Conservation (phyloP, 2,888 invertebrate species). For the Morpho achilles region DNA sequence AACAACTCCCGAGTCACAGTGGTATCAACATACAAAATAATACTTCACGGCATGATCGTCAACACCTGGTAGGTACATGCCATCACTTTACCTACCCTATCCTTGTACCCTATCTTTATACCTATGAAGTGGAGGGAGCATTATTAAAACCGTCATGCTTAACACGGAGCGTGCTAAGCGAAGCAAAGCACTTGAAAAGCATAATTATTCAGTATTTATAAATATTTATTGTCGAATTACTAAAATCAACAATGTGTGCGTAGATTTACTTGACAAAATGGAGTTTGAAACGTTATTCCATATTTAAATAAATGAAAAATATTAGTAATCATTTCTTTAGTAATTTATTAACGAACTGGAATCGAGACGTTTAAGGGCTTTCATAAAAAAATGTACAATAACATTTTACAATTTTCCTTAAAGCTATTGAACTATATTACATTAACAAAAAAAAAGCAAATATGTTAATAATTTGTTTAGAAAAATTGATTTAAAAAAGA, state of each 20-base stretch:
- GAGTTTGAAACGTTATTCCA: too few relatives aligned
- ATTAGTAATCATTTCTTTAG: too few relatives aligned
- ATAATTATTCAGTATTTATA: conserved; percentile 14
- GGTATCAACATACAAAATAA: conserved; percentile 42
- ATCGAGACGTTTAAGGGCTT: too few relatives aligned
- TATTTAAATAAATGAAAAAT: too few relatives aligned
- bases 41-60: conserved; percentile 46
- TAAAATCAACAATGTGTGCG: not conserved
- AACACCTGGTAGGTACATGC: conserved; percentile 41
- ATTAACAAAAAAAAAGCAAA: too few relatives aligned
- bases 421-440: too few relatives aligned
- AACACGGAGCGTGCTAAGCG: conserved; percentile 22
- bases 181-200: conserved; percentile 10
- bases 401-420: too few relatives aligned
- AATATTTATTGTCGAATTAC: conserved; percentile 3
- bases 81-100: conserved; percentile 21
- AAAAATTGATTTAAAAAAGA: too few relatives aligned
- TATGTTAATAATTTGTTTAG: too few relatives aligned
- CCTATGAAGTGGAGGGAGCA: conserved; percentile 35
- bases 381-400: too few relatives aligned
- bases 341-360: too few relatives aligned
- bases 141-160: conserved; percentile 53
- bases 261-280: too few relatives aligned
- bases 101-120: conserved; percentile 37
- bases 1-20: conserved; percentile 35